Base-by-base conservation (phyloP, 53 echinoderm and acorn worm species). In the Echinometra lucunter region DNA sequence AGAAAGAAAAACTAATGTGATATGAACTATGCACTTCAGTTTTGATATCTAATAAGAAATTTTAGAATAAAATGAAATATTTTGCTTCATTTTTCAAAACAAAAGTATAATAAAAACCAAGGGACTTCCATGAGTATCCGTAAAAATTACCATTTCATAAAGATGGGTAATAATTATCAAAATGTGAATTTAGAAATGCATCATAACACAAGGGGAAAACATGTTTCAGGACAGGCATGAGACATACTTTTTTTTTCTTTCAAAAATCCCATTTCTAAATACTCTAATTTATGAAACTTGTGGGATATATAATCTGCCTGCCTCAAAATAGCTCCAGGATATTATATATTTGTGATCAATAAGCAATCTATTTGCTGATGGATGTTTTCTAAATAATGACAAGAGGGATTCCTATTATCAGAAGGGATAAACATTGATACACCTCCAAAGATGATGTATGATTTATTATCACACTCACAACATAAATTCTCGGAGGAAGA, bases 371-470 rank as follows among this genome's bases (percentile, higher is more conserved):
- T 85, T 49, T 12, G 7, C 85, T 49, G 49, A 85, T 11, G n/a
- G 85, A 85, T 47, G 45, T 49, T 37, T 49, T 85, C 28, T 42
- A 18, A 78, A 78, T 78, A 42, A 49, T 47, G 85, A 49, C 16
- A 2, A 49, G 13, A 49, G n/a, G n/a, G 49, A 47, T 23, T 85
- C 21, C 85, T n/a, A 16, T 53, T 28, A 85, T 47, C 47, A 27
- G 30, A 30, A 85, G 28, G 85, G 85, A 85, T 85, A 85, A 85
- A 85, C 85, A 53, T 85, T 85, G 85, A 85, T 85, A 85, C 49
- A 49, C 85, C 85, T 30, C 45, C 49, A 49, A 47, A 53, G 85
- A 85, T 49, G 49, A 85, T 85, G 85, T 27, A 85, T 85, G 85
- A 85, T 85, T 85, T 85, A 85, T 85, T n/a, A 28, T 49, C 16